Evolutionary conservation across 2,888 invertebrate genomes (phyloP).

Genomic region (Selenia dentaria): DNA sequence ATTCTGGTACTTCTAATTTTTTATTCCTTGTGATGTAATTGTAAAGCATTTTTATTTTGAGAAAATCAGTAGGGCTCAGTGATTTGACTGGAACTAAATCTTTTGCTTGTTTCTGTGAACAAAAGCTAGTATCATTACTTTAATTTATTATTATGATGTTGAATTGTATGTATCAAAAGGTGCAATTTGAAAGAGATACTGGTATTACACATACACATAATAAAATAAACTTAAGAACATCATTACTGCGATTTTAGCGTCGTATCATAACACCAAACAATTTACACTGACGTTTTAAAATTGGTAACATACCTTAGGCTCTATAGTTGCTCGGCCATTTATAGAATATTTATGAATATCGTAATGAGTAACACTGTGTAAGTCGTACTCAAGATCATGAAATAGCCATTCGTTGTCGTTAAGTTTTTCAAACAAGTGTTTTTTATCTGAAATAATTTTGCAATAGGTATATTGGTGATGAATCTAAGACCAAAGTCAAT

Average conservation of each 20-base stretch:
- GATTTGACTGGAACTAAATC: slow-evolving; percentile 1
- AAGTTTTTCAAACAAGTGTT: slow-evolving; percentile 48
- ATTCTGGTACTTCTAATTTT: slow-evolving; percentile 39
- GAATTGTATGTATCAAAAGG: too few relatives aligned
- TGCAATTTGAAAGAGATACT: too few relatives aligned
- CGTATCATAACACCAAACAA: too few relatives aligned
- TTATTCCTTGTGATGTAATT: slow-evolving; percentile 48
- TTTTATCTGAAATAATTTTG: slow-evolving; percentile 50
- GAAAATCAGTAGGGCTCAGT: slow-evolving; percentile 48
- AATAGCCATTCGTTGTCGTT: slow-evolving; percentile 59
- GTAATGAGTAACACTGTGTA: slow-evolving; percentile 61
- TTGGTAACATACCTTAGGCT: slow-evolving; percentile 40
- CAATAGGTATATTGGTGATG: too few relatives aligned
- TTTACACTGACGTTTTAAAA: too few relatives aligned
- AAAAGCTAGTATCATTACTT: too few relatives aligned
- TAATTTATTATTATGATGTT: too few relatives aligned
- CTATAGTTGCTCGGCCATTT: slow-evolving; percentile 57
- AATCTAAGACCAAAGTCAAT: too few relatives aligned
- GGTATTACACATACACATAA: too few relatives aligned
- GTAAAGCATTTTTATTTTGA: slow-evolving; percentile 63
- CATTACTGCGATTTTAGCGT: too few relatives aligned
- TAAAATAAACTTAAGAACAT: too few relatives aligned
- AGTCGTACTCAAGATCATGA: slow-evolving; percentile 57
- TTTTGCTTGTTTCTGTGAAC: neutral
- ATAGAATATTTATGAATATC: slow-evolving; percentile 50